Conservation (phyloP, 2,888 invertebrate genomes). For the Drosophila ochracea region DNA sequence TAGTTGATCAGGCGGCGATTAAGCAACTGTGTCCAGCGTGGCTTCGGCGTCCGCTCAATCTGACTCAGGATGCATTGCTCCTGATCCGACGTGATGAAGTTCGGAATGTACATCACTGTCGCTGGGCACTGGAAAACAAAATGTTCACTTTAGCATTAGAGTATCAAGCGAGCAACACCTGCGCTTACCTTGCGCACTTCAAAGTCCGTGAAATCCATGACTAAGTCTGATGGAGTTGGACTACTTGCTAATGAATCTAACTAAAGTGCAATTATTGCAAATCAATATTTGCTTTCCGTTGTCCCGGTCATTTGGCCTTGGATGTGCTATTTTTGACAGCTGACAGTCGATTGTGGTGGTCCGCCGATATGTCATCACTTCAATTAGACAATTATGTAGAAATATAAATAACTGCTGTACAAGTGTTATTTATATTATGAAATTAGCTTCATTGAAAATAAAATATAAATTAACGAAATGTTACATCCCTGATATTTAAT, state of each 20-base stretch:
- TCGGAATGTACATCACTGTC: conserved; percentile 90
- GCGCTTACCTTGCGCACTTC: conserved; percentile 81
- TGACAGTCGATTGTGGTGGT: conserved; percentile 37
- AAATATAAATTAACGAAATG: conserved; percentile 13
- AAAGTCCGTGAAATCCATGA: conserved; percentile 83
- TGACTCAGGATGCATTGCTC: conserved; percentile 90
- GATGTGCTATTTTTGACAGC: conserved; percentile 28
- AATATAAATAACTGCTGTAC: neutral
- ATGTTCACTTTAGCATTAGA: neutral
- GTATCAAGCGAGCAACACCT: neutral
- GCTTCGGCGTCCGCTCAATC: conserved; percentile 93
- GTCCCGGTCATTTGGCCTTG: conserved; percentile 54
- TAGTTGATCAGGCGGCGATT: conserved; percentile 98
- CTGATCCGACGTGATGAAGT: conserved; percentile 92
- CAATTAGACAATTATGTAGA: neutral
- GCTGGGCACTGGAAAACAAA: conserved; percentile 77
- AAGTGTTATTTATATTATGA: neutral
- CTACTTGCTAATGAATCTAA: conserved; percentile 39
- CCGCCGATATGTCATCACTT: conserved; percentile 14
- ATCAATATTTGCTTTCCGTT: conserved; percentile 66
- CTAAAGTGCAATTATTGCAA: conserved; percentile 46
- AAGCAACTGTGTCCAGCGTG: conserved; percentile 97
- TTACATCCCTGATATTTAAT: conserved; percentile 1
- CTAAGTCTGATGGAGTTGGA: conserved; percentile 4
- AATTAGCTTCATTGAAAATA: neutral